Base-by-base conservation (phyloP, 2,797 vertebrate genomes). In the Rhinophrynus dorsalis region DNA sequence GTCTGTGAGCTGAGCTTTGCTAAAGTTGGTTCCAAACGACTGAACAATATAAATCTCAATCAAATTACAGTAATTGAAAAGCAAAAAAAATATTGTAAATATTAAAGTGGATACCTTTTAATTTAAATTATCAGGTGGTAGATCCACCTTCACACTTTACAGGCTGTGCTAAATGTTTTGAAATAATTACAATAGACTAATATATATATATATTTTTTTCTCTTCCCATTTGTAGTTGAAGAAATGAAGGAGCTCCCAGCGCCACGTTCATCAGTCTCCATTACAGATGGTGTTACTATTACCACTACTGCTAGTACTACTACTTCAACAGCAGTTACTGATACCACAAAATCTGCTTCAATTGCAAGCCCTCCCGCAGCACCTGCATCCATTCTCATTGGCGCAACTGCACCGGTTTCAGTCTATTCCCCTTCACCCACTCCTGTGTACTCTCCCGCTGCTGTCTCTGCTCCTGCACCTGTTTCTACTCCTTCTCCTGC, bases 211-310 rank as follows among this genome's bases (percentile, higher is more conserved):
- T 32, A 18, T 8, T 56, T 59, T 57, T 12, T 59, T 26, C 26
- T 35, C 15, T 24, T 67, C 38, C 0, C 42, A 51, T 67, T 50
- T 59, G 10, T n/a, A 92, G 88, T 90, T 81, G 96, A 92, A 66
- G 92, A 92, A 71, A 91, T 91, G 72, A 93, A 92, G 68, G 94
- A 95, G 38, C 91, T 92, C 38, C 81, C 82, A 20, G 42, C 72
- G 0, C 57, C 79, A 3, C 13, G 81, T 0, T 65, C 78, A 27
- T 33, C 75, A 0, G 68, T 55, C 0, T 76, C 86, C 0, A 6
- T 73, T 30, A 8, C 75, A 0, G 85, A 85, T 30, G 83, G 67
- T 0, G 0, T 62, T 69, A 68, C 82, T 0, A 23, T 80, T 0
- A 5, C 62, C 0, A 27, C 13, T 0, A 38, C 75, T 0, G 45